Base-by-base conservation (phyloP, 1,140 invertebrate genomes). In the Sarcophaga peregrina region DNA sequence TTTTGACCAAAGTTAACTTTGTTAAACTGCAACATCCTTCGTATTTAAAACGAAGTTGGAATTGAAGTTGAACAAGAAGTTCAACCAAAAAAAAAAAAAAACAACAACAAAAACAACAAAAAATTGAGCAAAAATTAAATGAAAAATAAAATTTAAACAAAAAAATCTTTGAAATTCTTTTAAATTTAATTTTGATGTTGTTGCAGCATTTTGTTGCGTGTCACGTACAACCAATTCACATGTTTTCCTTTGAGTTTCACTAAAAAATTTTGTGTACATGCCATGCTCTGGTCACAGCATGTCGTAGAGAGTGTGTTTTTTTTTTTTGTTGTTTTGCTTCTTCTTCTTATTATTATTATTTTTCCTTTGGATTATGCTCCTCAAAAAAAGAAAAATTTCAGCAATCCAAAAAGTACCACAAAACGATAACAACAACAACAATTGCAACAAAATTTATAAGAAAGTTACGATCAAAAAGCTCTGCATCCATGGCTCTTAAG, bases 151-250 rank as follows among this genome's bases (percentile, higher is more conserved):
- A 58, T n/a, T n/a, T 13, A 58, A 68, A 68, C 62, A 37, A 37
- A 37, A 37, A 37, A 37, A 37, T 37, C 25, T 37, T 37, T 68
- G 3, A 68, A 25, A 68, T 68, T 68, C 62, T 68, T 68, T 68
- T 37, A 7, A 20, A 68, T 68, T 68, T 68, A 68, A 68, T 68
- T 68, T 68, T 68, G n/a, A 17, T 68, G 17, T 46, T 48, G 46
- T 48, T 11, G 46, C 46, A 50, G 68, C 68, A 50, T 82, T 72
- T 74, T 73, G 85, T 88, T 88, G 87, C 87, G 87, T 88, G 87
- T 88, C 87, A 88, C 87, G 87, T 88, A 88, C 87, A 88, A 88
- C 86, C 87, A 88, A 88, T 88, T 88, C 87, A 87, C 87, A 88
- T 88, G 87, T 88, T 88, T 88, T 88, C 50, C 75, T 78, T 50